Conservation (phyloP, 2,888 invertebrate species). For the Acronicta alni region DNA sequence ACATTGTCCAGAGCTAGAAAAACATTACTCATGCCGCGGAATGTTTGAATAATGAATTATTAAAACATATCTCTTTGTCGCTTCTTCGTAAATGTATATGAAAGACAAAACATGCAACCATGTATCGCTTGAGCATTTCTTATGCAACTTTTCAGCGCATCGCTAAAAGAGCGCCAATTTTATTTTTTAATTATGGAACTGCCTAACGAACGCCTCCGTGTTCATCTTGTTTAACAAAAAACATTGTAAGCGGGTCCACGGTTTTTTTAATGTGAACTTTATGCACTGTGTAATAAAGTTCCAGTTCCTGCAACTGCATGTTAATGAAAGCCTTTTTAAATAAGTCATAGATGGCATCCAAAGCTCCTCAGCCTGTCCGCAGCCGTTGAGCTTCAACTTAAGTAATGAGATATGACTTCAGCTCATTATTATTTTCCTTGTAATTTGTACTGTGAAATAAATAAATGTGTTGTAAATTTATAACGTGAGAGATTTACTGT, state of each 20-base stretch:
- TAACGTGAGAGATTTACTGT: conserved; percentile 76
- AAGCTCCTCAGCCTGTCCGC: conserved; percentile 78
- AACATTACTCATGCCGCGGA: conserved; percentile 40
- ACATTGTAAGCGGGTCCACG: conserved; percentile 20
- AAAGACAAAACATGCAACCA: conserved; percentile 54
- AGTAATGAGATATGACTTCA: conserved; percentile 86
- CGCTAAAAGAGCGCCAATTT: conserved; percentile 73
- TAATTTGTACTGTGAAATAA: conserved; percentile 78
- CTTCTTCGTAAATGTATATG: conserved; percentile 40
- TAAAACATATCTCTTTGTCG: conserved; percentile 46
- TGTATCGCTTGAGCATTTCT: conserved; percentile 66
- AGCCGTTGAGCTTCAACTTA: conserved; percentile 80
- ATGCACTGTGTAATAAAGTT: conserved; percentile 28
- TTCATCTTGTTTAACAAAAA: conserved; percentile 45
- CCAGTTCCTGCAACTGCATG: conserved; percentile 24
- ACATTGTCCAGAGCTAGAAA: conserved; percentile 44
- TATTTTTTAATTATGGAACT: conserved; percentile 79
- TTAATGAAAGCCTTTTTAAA: conserved; percentile 62
- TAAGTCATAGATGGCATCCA: conserved; percentile 67
- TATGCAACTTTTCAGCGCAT: conserved; percentile 77
- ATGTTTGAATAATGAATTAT: conserved; percentile 48
- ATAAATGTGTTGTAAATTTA: conserved; percentile 77
- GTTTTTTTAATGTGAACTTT: conserved; percentile 34
- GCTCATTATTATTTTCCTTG: conserved; percentile 83
- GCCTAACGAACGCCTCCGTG: conserved; percentile 80